phyloP scores from a whole-genome alignment of 2,113 vertebrate genomes.

The Nanorana parkeri region DNA sequence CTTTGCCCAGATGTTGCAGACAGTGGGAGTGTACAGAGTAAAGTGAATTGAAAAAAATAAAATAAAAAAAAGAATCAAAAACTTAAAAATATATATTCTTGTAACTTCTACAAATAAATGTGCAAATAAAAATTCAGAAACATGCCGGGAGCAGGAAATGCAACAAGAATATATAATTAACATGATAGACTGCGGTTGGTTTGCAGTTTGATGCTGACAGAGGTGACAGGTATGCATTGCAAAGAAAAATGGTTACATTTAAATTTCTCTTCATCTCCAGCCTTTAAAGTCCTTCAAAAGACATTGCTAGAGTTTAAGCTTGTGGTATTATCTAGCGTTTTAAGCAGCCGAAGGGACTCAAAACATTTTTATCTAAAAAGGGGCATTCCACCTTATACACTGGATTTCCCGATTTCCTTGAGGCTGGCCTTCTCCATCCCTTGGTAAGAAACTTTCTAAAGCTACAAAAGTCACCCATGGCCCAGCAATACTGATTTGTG shows the following conservation, averaged over 20 bases:
- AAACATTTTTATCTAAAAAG: too few relatives aligned
- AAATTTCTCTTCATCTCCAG: too few relatives aligned
- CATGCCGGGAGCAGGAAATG: conserved; percentile 69
- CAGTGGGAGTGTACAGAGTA: conserved; percentile 53
- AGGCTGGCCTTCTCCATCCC: background rate
- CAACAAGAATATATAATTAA: conserved; percentile 67
- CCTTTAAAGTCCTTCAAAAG: too few relatives aligned
- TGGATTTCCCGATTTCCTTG: background rate
- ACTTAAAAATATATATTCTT: conserved; percentile 61
- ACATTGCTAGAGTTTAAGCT: too few relatives aligned
- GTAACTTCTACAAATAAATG: conserved; percentile 68
- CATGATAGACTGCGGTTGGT: conserved; percentile 22
- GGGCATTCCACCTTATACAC: too few relatives aligned
- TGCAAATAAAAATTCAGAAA: conserved; percentile 60
- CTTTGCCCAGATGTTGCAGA: conserved; percentile 29
- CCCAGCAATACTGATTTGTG: too few relatives aligned
- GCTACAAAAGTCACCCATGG: too few relatives aligned
- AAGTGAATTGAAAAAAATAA: conserved; percentile 55
- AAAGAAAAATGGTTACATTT: background rate
- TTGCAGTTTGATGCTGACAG: background rate
- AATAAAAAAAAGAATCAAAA: conserved; percentile 61
- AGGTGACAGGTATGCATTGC: conserved; percentile 32
- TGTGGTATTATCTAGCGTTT: too few relatives aligned
- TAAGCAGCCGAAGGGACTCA: too few relatives aligned
- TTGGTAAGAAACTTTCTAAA: too few relatives aligned